A percentile compares a stretch with the other conserved stretches of the same genome.
These are phyloP conservation scores for Pseudorhiza aurosa DNA, from an alignment of 30 jellyfish, hydroid and myxozoan species.

Conservation along the genomic window DNA sequence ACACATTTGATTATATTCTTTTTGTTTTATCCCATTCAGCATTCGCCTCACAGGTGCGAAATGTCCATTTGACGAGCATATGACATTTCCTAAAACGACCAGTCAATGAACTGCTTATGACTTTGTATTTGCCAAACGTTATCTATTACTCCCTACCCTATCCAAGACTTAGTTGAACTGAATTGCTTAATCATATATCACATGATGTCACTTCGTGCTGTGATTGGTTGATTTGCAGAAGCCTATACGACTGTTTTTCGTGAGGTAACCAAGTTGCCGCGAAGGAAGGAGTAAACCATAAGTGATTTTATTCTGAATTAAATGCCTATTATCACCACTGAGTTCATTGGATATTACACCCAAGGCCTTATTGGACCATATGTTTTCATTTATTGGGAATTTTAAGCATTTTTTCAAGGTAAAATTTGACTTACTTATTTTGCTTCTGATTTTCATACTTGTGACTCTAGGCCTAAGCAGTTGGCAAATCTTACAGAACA, in stretches of 20 bases:
- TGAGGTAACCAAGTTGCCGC: conserved; percentile 50
- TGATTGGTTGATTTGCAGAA: conserved; percentile 14
- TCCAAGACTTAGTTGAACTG: conserved; percentile 1
- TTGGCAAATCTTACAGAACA: not conserved
- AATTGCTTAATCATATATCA: conserved; percentile 15
- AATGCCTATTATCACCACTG: too few species aligned
- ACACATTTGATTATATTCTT: too few species aligned
- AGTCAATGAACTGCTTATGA: too few species aligned
- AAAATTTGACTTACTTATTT: not conserved
- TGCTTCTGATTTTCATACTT: not conserved
- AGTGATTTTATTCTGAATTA: too few species aligned
- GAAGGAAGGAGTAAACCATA: not conserved
- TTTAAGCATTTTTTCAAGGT: not conserved
- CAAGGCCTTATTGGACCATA: not conserved
- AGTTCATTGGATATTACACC: too few species aligned
- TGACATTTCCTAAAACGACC: too few species aligned
- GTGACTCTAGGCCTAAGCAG: not conserved
- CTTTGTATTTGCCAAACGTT: too few species aligned
- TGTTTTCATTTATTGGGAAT: not conserved
- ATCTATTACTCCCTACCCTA: not conserved
- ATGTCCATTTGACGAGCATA: too few species aligned
- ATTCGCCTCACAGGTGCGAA: too few species aligned
- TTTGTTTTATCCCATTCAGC: too few species aligned
- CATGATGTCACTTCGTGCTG: not conserved
- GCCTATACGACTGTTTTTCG: conserved; percentile 36